Evolutionary conservation across 2,888 invertebrate genomes (phyloP), one percentile per base, ranked within the genome.

Genomic region (Napeogenes sylphis): DNA sequence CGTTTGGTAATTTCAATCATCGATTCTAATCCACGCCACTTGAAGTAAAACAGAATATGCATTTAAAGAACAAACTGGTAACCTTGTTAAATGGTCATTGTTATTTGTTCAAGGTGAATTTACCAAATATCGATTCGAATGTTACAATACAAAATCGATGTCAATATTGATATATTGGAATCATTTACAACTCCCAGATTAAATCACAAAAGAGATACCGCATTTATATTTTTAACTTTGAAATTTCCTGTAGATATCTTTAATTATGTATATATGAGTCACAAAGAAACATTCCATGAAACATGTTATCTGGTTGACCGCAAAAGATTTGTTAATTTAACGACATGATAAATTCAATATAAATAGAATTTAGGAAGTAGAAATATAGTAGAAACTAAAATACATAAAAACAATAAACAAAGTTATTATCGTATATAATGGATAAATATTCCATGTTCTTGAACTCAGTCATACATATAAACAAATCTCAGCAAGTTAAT

Each of bases 51-150:
- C 47, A n/a, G 21, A 51, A 51, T 51, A 51, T 51, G 55, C 38
- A 55, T n/a, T 46, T 55, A 45, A 51, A 62, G 47, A 64, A 67
- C 61, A 60, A 63, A 65, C 63, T 62, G 65, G 66, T 68, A 64
- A 67, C 66, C 66, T 64, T 67, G 67, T 67, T 68, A 67, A 59
- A 66, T 67, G 69, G 71, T 71, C 69, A 65, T 71, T 71, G 70
- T 59, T 71, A 68, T 69, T 70, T 67, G 61, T 30, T 64, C 65
- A 70, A 70, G 69, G 66, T 68, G 68, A 67, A 64, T 63, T 64
- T 63, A 45, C 61, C 63, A 66, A 59, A 67, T 61, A 61, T 62
- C 62, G 68, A 54, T 56, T 64, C 60, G 56, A 57, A 55, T 62
- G 60, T 65, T 58, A 61, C 58, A 61, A 51, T 33, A 55, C 47